Evolutionary conservation across 2,888 invertebrate species (phyloP).

Genomic region (Trichogramma dendrolimi): DNA sequence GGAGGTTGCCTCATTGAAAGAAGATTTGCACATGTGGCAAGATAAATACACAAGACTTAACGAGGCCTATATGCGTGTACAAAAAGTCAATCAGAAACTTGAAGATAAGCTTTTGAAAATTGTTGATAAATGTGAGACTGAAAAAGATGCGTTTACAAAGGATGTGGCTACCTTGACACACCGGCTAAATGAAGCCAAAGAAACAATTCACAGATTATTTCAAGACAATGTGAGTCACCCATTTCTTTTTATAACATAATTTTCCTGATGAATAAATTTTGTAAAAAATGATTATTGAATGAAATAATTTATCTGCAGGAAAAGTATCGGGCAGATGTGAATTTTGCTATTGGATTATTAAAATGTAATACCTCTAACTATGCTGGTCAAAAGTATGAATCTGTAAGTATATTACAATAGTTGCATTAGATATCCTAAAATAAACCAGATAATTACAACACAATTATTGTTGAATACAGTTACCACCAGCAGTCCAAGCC

Average conservation of each 20-base stretch:
- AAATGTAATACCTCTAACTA: constrained; percentile 95
- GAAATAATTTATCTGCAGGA: constrained; percentile 63
- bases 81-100: constrained; percentile 89
- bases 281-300: not conserved
- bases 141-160: constrained; percentile 79
- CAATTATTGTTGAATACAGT: constrained; percentile 54
- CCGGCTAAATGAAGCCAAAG: constrained; percentile 79
- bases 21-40: constrained; percentile 81
- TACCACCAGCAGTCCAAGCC: constrained; percentile 86
- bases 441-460: not conserved
- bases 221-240: constrained; percentile 73
- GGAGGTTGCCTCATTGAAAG: constrained; percentile 73
- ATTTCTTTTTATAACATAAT: constrained; percentile 1
- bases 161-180: constrained; percentile 83
- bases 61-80: constrained; percentile 89
- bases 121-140: constrained; percentile 87
- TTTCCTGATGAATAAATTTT: not conserved
- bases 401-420: constrained; percentile 59
- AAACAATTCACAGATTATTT: constrained; percentile 75
- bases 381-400: constrained; percentile 84
- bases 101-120: constrained; percentile 90
- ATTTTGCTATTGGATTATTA: constrained; percentile 85
- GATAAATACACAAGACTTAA: constrained; percentile 86
- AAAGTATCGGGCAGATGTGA: constrained; percentile 89
- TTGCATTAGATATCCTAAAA: constrained; percentile 9